A percentile compares a stretch with the other conserved stretches of the same genome.
Evolutionary conservation across 2,888 invertebrate genomes (phyloP).

Genomic region (Sinotaia quadrata): DNA sequence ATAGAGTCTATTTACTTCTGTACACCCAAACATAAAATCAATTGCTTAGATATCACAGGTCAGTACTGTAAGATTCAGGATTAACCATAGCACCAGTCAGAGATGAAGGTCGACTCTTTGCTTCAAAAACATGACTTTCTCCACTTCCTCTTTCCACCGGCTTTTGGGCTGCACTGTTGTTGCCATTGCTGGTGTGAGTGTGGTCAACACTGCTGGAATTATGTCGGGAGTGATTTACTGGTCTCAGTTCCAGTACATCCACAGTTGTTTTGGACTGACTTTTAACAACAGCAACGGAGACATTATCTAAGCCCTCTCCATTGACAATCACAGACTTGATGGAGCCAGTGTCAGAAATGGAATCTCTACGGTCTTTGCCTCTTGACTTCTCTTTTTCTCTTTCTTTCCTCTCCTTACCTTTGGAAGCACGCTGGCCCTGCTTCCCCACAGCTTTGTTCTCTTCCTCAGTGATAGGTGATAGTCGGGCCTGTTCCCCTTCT

Average conservation of each 20-base stretch:
- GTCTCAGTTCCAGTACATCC: slow-evolving; percentile 4
- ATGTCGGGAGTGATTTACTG: not conserved
- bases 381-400: slow-evolving; percentile 42
- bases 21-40: too few species aligned
- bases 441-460: slow-evolving; percentile 20
- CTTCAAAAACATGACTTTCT: not conserved
- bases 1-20: too few species aligned
- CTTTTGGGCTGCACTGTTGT: not conserved
- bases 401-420: slow-evolving; percentile 38
- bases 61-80: slow-evolving; percentile 35
- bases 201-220: not conserved
- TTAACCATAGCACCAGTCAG: slow-evolving; percentile 21
- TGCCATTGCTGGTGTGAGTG: not conserved
- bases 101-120: slow-evolving; percentile 6
- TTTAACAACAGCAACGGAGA: slow-evolving; percentile 43
- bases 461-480: slow-evolving; percentile 35
- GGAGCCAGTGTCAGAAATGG: slow-evolving; percentile 34
- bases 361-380: slow-evolving; percentile 39
- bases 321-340: slow-evolving; percentile 35
- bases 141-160: not conserved
- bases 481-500: slow-evolving; percentile 7
- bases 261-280: slow-evolving; percentile 40
- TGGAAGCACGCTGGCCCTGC: slow-evolving; percentile 14
- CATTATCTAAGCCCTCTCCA: slow-evolving; percentile 46
- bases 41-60: too few species aligned